phyloP scores from a whole-genome alignment of 2,113 vertebrate species.

The Nicator chloris region DNA sequence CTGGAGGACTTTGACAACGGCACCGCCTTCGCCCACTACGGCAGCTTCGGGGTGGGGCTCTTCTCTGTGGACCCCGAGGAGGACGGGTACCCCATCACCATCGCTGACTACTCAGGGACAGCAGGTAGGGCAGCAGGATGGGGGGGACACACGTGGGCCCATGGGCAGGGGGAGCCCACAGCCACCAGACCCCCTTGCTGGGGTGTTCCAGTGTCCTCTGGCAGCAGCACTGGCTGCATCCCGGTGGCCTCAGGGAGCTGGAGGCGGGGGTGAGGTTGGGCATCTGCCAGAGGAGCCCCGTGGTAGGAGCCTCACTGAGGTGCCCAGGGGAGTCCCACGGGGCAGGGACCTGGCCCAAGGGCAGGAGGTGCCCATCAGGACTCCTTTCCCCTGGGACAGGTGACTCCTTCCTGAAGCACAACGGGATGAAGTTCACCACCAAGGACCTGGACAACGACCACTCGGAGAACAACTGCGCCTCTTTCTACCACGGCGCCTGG shows the following conservation, averaged over 20 bases:
- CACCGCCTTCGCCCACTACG: conserved; percentile 89
- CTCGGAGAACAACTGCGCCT: conserved; percentile 96
- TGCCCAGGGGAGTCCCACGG: background rate
- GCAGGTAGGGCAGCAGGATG: conserved; percentile 74
- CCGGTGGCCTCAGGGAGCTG: background rate
- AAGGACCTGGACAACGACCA: conserved; percentile 96
- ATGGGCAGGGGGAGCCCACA: fast-evolving
- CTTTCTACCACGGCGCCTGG: conserved; percentile 97
- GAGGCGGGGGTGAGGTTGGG: background rate
- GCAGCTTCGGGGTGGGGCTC: conserved; percentile 90
- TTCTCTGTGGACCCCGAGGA: conserved; percentile 95
- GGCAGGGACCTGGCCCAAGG: background rate
- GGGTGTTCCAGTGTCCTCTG: background rate
- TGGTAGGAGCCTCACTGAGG: background rate
- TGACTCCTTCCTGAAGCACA: conserved; percentile 93
- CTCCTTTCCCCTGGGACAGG: conserved; percentile 64
- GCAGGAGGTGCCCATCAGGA: background rate
- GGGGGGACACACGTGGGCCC: fast-evolving
- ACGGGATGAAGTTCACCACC: conserved; percentile 97
- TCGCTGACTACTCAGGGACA: conserved; percentile 90
- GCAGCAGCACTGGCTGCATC: fast-evolving
- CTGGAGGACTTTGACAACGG: conserved; percentile 95
- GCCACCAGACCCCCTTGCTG: background rate
- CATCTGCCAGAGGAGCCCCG: background rate
- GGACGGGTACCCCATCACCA: conserved; percentile 89